These are phyloP conservation scores for Solenopsis fugax DNA, from an alignment of 1,140 invertebrate species.

Conservation along the genomic window DNA sequence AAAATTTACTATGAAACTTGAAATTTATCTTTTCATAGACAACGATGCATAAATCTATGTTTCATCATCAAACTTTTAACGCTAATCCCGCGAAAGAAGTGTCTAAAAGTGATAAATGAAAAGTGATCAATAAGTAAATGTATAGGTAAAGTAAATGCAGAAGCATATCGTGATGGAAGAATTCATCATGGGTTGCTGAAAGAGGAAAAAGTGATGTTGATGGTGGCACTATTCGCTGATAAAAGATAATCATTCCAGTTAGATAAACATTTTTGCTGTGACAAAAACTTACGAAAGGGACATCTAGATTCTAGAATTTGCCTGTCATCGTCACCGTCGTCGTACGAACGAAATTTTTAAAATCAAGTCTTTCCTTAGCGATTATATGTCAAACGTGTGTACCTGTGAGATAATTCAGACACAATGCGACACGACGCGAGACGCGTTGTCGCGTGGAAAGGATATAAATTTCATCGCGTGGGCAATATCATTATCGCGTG, in stretches of 20 bases:
- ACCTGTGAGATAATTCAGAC: conserved; percentile 8
- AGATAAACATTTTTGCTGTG: conserved; percentile 47
- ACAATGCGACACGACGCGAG: neutral
- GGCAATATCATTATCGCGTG: conserved; percentile 60
- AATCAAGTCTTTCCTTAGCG: conserved; percentile 47
- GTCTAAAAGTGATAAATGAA: neutral
- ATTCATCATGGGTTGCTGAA: neutral
- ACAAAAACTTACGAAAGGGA: conserved; percentile 41
- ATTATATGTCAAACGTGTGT: conserved; percentile 63
- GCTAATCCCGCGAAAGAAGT: neutral
- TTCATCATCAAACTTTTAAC: neutral
- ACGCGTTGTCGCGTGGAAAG: conserved; percentile 45
- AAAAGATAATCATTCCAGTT: conserved; percentile 16
- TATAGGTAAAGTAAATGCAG: neutral
- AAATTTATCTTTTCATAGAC: neutral
- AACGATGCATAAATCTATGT: neutral
- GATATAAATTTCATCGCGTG: conserved; percentile 67
- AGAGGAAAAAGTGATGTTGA: neutral
- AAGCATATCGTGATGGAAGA: neutral
- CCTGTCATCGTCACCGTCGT: neutral
- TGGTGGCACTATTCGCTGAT: neutral
- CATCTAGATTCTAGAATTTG: conserved; percentile 25
- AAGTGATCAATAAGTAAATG: no score
- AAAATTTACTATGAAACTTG: neutral
- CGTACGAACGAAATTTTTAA: conserved; percentile 55